phyloP scores from a whole-genome alignment of 2,797 vertebrate species.

The Propithecus perrieri region DNA sequence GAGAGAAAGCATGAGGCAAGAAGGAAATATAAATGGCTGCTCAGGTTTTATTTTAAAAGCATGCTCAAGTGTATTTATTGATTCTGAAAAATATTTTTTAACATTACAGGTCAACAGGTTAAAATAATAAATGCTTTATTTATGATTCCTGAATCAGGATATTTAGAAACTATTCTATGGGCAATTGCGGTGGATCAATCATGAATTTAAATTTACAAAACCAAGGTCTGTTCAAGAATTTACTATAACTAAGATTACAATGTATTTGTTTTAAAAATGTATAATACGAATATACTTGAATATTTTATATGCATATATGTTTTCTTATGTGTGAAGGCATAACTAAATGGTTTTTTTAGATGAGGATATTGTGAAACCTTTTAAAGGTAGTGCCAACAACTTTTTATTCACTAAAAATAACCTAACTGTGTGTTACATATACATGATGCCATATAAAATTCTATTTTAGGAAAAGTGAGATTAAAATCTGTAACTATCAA shows the following conservation, averaged over 20 bases:
- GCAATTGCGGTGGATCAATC: conserved; percentile 48
- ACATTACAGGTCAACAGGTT: conserved; percentile 72
- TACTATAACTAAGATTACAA: not conserved
- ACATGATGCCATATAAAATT: not conserved
- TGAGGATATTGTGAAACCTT: not conserved
- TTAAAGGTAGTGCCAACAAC: not conserved
- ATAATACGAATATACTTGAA: not conserved
- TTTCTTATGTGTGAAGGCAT: not conserved
- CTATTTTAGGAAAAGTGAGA: not conserved
- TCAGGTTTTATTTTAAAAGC: conserved; percentile 36
- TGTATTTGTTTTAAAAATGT: not conserved
- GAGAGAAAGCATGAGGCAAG: not conserved
- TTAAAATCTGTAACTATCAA: not conserved
- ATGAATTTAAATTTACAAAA: conserved; percentile 55
- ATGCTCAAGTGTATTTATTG: conserved; percentile 70
- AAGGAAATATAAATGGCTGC: not conserved
- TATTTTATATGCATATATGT: not conserved
- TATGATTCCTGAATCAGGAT: conserved; percentile 67
- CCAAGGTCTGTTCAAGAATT: not conserved
- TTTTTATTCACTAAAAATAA: not conserved
- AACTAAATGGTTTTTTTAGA: not conserved
- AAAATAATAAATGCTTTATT: conserved; percentile 74
- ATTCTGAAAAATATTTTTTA: conserved; percentile 78
- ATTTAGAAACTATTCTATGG: conserved; percentile 68
- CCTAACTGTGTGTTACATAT: not conserved